Base-by-base conservation (phyloP, 1,140 invertebrate species). In the Rhopalosiphum padi region DNA sequence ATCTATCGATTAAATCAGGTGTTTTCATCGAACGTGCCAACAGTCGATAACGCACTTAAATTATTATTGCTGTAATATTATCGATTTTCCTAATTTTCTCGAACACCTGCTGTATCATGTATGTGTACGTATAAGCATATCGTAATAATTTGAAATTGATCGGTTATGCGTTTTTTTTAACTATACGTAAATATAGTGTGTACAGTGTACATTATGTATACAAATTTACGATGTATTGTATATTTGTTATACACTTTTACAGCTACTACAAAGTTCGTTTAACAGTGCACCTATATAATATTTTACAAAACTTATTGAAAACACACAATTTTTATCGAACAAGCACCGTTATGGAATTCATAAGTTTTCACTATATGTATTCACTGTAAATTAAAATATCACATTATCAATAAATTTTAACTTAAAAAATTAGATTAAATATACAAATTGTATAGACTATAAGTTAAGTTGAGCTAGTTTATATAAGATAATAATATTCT, bases 21-120 rank as follows among this genome's bases (percentile, higher is more conserved):
- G 89, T 90, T 68, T 90, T 90, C 43, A 22, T 90, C 37, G 53
- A 90, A 90, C 37, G 53, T n/a, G 89, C 23, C 89, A 43, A n/a
- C 53, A 68, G 53, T 90, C 15, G 89, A 90, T 68, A 68, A 68
- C 53, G 89, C 53, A 43, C 53, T 89, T 5, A 37, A 37, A 55
- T 88, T 88, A 86, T 46, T 46, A 86, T 89, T 46, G 15, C 2
- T 30, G 22, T 23, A 53, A 55, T 41, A 60, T 60, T 68, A 68
- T 68, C 15, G 89, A 68, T 90, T 90, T 89, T 53, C 51, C 35
- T 9, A 89, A 89, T 23, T 53, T 90, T 90, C 7, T 37, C 30
- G 1, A 43, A 68, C 55, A 90, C 89, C 51, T 41, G 88, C n/a
- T 48, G 46, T 77, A 77, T 18, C 30, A 30, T 87, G 43, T 48